Evolutionary conservation across 2,113 vertebrate species (phyloP), one percentile per base, ranked within the genome.

Genomic region (Triplophysa rosa): DNA sequence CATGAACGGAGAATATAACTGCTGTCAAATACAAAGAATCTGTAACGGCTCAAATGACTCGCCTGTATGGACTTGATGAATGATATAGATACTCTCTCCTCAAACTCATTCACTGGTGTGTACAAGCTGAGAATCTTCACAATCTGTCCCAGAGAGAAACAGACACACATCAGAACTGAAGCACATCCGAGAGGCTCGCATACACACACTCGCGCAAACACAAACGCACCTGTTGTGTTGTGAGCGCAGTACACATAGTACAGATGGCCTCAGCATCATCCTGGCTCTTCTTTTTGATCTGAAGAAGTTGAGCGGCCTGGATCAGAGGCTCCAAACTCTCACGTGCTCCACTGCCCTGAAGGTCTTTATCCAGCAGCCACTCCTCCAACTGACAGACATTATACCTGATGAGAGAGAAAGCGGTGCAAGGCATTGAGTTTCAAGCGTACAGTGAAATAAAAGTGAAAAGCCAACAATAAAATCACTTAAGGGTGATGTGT

Each of bases 331-430:
- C 96, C 84, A 99, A 87, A 0, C 93, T 96, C 86, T 97, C 96
- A 73, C 95, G 97, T 37, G 96, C 97, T 0, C 96, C 96, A 0
- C 95, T 94, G 26, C 91, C 93, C 87, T 93, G 89, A 84, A 99
- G 84, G 52, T 95, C 95, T 80, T 93, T 95, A 88, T 99, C 96
- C 61, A 91, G 87, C 3, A 99, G 90, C 98, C 97, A 99, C 85
- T 99, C 98, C 86, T 98, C 96, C 84, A 99, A 88, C 78, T 99
- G 98, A 91, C 96, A 98, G 37, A 98, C 95, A 24, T 98, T 99
- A 90, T 99, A 99, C 40, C 80, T 83, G 63, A 62, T 13, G 56
- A 58, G 0, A 58, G 54, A 58, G 19, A 2, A 14, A 58, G 54
- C 21, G 33, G 3, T 7, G 33, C 33, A 37, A 37, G 3, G 5